Evolutionary conservation across 2,888 invertebrate species (phyloP).

Genomic region (Adelphocoris suturalis): DNA sequence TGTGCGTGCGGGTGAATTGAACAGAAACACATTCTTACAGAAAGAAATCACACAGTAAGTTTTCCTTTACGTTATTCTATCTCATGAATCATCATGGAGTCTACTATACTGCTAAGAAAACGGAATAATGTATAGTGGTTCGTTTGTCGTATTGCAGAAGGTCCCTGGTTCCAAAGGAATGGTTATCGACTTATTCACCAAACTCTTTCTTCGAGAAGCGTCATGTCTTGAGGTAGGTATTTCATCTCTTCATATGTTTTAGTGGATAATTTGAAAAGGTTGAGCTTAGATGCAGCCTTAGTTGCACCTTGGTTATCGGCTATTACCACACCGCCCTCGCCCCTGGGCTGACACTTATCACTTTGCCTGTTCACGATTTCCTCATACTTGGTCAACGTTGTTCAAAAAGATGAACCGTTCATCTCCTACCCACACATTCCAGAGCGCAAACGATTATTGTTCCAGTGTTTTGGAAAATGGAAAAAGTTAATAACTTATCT

Average conservation of each 20-base stretch:
- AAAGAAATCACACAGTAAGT: constrained; percentile 65
- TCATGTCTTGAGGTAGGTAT: constrained; percentile 86
- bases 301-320: background rate
- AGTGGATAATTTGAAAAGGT: background rate
- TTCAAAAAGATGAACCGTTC: background rate
- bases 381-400: background rate
- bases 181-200: constrained; percentile 83
- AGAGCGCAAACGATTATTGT: background rate
- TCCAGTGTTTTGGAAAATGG: background rate
- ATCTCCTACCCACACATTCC: background rate
- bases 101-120: too few species aligned
- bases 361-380: background rate
- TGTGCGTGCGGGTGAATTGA: constrained; percentile 16
- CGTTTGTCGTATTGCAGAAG: constrained; percentile 55
- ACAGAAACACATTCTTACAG: background rate
- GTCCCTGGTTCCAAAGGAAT: constrained; percentile 79
- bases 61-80: background rate
- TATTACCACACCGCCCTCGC: background rate
- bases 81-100: background rate
- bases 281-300: background rate
- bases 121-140: background rate
- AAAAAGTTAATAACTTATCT: too few species aligned
- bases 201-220: constrained; percentile 83
- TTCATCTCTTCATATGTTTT: background rate
- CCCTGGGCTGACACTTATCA: background rate